Evolutionary conservation across 2,888 invertebrate genomes (phyloP).

Genomic region (Nematopogon swammerdamellus): DNA sequence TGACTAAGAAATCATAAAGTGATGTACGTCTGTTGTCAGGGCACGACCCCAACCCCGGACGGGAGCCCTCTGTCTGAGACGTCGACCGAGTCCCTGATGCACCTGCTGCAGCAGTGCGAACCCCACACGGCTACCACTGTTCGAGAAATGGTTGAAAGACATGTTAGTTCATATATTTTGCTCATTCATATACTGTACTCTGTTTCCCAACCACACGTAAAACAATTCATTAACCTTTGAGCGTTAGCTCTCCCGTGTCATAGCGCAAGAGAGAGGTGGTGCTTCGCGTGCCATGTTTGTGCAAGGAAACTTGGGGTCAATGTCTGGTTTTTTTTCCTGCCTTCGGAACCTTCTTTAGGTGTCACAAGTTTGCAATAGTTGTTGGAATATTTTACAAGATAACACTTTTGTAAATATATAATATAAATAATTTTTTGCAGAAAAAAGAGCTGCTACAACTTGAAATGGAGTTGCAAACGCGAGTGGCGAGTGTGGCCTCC

Average conservation of each 20-base stretch:
- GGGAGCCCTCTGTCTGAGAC: conserved; percentile 52
- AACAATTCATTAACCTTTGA: conserved; percentile 4
- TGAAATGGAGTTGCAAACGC: conserved; percentile 64
- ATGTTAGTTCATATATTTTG: conserved; percentile 62
- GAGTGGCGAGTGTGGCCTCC: conserved; percentile 59
- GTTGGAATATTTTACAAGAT: no score
- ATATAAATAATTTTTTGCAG: conserved; percentile 29
- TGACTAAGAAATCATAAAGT: no score
- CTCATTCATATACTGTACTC: conserved; percentile 1
- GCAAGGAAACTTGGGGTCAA: no score
- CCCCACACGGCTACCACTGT: conserved; percentile 62
- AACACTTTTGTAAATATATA: not conserved
- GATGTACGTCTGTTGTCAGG: conserved; percentile 27
- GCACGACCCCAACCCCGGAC: conserved; percentile 50
- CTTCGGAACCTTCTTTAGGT: no score
- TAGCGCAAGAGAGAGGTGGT: no score
- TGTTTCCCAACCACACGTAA: conserved; percentile 1
- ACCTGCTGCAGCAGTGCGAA: conserved; percentile 63
- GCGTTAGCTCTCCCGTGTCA: no score
- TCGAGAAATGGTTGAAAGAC: conserved; percentile 67
- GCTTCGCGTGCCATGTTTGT: no score
- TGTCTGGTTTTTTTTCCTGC: no score
- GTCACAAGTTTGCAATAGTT: no score
- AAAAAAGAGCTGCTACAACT: conserved; percentile 69
- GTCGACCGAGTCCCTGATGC: conserved; percentile 60